A percentile compares a stretch with the other conserved stretches of the same genome.
Evolutionary conservation across 2,888 invertebrate genomes (phyloP).

Genomic region (Lampropteryx suffumata): DNA sequence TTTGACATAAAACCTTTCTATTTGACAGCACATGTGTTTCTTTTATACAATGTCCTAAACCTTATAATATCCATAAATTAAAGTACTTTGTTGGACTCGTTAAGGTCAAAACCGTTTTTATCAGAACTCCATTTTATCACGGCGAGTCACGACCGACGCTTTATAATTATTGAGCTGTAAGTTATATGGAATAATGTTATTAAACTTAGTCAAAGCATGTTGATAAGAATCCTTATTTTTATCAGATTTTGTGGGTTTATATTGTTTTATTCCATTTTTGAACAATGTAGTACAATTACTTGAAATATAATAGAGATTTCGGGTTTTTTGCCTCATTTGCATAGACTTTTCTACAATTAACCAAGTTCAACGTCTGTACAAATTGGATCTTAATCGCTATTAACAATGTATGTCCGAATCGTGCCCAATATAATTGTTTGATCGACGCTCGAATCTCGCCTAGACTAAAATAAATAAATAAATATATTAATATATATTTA

Average conservation of each 20-base stretch:
- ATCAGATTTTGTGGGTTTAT: neutral
- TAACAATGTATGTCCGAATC: no score
- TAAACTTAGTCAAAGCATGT: constrained; percentile 22
- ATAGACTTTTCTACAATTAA: no score
- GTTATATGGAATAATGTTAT: constrained; percentile 46
- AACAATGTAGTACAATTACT: no score
- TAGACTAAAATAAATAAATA: no score
- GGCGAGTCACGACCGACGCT: constrained; percentile 48
- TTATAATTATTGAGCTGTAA: constrained; percentile 42
- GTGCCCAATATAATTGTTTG: no score
- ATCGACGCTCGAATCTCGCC: no score
- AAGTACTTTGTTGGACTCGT: constrained; percentile 41
- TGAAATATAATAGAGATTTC: no score
- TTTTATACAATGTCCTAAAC: neutral
- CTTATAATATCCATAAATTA: constrained; percentile 43
- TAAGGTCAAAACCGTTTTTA: constrained; percentile 39
- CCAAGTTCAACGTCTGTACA: no score
- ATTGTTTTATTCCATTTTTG: no score
- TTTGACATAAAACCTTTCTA: neutral
- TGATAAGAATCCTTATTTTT: constrained; percentile 17
- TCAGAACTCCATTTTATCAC: constrained; percentile 50
- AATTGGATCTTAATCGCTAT: no score
- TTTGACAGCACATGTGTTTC: neutral
- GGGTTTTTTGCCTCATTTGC: no score
- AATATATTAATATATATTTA: no score